These are phyloP conservation scores for Acipenser ruthenus DNA, from an alignment of 2,797 vertebrate species.

Conservation along the genomic window DNA sequence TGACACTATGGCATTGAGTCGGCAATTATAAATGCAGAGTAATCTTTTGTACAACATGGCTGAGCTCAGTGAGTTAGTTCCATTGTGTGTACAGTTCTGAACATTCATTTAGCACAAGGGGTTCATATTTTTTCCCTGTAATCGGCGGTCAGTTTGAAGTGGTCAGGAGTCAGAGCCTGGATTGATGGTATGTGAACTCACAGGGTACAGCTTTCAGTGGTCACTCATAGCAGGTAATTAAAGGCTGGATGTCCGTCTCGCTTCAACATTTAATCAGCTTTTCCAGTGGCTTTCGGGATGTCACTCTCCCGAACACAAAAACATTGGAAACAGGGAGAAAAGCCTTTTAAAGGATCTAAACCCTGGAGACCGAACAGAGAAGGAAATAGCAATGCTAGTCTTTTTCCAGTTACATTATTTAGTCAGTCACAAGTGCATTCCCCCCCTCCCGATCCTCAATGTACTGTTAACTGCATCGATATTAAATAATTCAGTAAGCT, in stretches of 20 bases:
- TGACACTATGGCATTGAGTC: no score
- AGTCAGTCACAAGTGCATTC: not conserved
- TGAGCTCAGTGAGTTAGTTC: not conserved
- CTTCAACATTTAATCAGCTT: not conserved
- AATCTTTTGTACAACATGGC: no score
- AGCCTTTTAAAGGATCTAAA: not conserved
- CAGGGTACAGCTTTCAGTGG: not conserved
- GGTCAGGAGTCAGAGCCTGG: not conserved
- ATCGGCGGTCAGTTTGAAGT: slow-evolving; percentile 8
- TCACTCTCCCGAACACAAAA: slow-evolving; percentile 1
- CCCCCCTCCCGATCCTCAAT: not conserved
- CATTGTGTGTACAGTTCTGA: slow-evolving; percentile 11
- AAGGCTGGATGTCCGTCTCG: not conserved
- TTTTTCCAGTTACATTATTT: not conserved
- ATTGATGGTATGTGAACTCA: slow-evolving; percentile 7
- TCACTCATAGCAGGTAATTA: not conserved
- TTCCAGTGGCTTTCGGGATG: not conserved
- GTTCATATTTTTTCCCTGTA: slow-evolving; percentile 16
- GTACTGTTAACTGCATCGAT: not conserved
- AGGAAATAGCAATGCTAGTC: slow-evolving; percentile 2
- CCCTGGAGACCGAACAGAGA: not conserved
- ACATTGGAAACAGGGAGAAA: not conserved
- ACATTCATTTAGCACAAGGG: slow-evolving; percentile 13
- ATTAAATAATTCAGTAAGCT: slow-evolving; percentile 10
- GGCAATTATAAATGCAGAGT: no score